These are phyloP conservation scores for Centropyge bicolor DNA, from an alignment of 2,797 vertebrate genomes.

Conservation along the genomic window DNA sequence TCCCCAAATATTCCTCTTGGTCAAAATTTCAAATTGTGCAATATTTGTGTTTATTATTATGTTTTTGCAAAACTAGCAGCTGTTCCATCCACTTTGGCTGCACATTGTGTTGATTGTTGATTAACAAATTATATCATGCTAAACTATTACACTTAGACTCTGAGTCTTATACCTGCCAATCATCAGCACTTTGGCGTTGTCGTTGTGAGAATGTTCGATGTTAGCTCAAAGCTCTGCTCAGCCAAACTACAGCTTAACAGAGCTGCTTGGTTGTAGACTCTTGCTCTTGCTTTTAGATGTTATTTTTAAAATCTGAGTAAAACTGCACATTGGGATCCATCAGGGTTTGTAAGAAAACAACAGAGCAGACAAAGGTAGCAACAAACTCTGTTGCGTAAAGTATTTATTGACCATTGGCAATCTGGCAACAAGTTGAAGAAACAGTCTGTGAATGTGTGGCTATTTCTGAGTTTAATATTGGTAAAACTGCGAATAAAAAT, in stretches of 20 bases:
- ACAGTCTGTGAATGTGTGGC: not conserved
- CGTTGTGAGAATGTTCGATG: too few species aligned
- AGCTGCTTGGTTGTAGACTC: not conserved
- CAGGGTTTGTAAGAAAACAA: not conserved
- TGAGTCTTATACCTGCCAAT: too few species aligned
- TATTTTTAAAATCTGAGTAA: not conserved
- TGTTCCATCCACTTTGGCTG: too few species aligned
- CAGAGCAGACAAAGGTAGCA: not conserved
- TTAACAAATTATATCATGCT: too few species aligned
- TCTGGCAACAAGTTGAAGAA: not conserved
- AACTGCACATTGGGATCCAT: not conserved
- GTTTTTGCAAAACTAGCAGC: too few species aligned
- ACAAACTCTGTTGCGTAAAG: not conserved
- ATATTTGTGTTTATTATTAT: too few species aligned
- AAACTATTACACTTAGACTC: too few species aligned
- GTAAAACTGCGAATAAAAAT: not conserved
- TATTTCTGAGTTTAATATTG: not conserved
- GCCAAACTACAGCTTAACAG: not conserved
- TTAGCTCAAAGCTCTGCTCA: too few species aligned
- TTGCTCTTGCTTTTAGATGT: not conserved
- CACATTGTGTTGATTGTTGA: too few species aligned
- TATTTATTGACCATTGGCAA: not conserved
- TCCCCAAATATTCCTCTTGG: too few species aligned
- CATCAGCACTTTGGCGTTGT: too few species aligned
- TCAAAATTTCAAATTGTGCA: too few species aligned